Percentiles rank a stretch among this genome's conserved stretches.
Evolutionary conservation across 2,113 vertebrate species (phyloP).

Genomic region (Ptilonorhynchus violaceus): DNA sequence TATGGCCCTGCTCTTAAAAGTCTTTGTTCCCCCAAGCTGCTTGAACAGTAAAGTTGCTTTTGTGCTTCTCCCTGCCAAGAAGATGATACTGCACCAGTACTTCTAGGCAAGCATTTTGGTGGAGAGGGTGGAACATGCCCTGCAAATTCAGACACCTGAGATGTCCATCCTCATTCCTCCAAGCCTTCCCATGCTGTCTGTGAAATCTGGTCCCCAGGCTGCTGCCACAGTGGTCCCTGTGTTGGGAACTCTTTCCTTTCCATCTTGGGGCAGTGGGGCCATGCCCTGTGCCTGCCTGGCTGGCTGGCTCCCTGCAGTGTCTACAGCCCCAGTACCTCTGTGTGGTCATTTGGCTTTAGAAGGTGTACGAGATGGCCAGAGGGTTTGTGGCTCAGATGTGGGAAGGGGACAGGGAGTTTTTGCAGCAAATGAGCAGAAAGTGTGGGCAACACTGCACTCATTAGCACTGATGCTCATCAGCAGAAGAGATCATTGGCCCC

Average conservation of each 20-base stretch:
- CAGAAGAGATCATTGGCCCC: neutral
- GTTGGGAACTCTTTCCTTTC: neutral
- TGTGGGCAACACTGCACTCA: neutral
- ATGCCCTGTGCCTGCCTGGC: fast-evolving
- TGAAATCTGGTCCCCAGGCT: neutral
- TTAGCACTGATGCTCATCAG: fast-evolving
- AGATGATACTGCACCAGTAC: neutral
- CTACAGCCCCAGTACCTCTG: neutral
- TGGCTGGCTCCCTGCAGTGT: neutral
- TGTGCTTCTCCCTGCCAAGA: neutral
- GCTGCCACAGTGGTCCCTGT: neutral
- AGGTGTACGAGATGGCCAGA: neutral
- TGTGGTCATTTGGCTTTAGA: neutral
- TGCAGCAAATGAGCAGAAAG: neutral
- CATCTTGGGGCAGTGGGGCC: neutral
- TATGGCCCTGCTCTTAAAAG: neutral
- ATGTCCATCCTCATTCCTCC: neutral
- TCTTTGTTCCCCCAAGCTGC: neutral
- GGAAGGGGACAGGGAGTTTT: neutral
- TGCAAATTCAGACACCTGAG: neutral
- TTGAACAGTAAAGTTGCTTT: neutral
- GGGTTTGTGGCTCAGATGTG: neutral
- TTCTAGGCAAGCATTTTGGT: neutral
- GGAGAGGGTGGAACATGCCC: neutral
- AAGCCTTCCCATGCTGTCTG: neutral